A percentile compares a stretch with the other conserved stretches of the same genome.
Conservation (phyloP, 2,797 vertebrate species). For the Melanotaenia boesemani region DNA sequence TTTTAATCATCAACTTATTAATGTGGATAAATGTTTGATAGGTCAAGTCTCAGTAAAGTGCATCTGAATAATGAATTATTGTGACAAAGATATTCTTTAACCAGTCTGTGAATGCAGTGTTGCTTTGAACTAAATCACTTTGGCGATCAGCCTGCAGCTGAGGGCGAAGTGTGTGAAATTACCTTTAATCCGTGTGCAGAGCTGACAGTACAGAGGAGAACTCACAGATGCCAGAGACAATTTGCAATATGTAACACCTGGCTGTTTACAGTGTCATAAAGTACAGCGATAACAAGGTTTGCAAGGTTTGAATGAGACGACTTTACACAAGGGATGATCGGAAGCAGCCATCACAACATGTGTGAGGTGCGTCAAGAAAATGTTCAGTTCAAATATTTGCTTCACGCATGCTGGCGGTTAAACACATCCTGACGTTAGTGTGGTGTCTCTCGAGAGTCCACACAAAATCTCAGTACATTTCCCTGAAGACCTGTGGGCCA, state of each 20-base stretch:
- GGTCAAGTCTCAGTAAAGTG: background rate
- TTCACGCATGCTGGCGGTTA: slow-evolving; percentile 56
- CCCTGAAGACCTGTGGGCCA: slow-evolving; percentile 20
- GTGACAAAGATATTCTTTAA: background rate
- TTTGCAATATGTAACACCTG: slow-evolving; percentile 48
- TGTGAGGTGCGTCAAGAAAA: slow-evolving; percentile 48
- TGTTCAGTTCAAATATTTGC: slow-evolving; percentile 74
- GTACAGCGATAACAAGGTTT: background rate
- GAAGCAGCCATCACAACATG: slow-evolving; percentile 44
- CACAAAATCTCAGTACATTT: slow-evolving; percentile 41
- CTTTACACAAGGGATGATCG: slow-evolving; percentile 20
- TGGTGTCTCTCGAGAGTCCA: slow-evolving; percentile 47
- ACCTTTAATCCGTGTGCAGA: slow-evolving; percentile 37
- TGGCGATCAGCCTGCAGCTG: slow-evolving; percentile 20
- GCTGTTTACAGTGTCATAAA: slow-evolving; percentile 45
- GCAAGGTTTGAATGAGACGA: background rate
- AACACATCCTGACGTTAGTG: slow-evolving; percentile 61
- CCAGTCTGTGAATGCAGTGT: slow-evolving; percentile 17
- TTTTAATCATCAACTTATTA: slow-evolving; percentile 2
- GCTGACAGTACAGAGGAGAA: slow-evolving; percentile 28
- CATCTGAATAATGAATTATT: background rate
- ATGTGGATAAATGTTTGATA: background rate
- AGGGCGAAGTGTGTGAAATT: slow-evolving; percentile 32
- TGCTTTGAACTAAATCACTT: slow-evolving; percentile 27
- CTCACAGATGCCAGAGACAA: slow-evolving; percentile 35